These are phyloP conservation scores for Brienomyrus brachyistius DNA, from an alignment of 2,113 vertebrate genomes.

Conservation along the genomic window DNA sequence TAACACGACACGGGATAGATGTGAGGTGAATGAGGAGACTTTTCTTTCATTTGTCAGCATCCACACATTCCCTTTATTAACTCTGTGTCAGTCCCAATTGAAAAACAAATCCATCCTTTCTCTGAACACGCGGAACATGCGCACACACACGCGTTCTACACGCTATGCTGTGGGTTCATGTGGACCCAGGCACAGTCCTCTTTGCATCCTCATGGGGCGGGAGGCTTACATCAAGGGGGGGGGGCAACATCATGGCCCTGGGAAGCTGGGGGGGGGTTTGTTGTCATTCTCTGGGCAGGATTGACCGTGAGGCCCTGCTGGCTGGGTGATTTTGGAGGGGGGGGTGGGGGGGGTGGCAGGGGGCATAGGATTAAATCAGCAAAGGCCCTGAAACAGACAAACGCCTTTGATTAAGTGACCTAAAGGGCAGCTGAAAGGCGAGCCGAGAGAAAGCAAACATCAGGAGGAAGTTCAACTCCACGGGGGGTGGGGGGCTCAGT, in stretches of 20 bases:
- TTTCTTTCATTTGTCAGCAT: slow-evolving; percentile 3
- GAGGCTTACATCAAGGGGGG: background rate
- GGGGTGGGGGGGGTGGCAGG: background rate
- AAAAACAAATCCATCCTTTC: background rate
- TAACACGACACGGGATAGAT: background rate
- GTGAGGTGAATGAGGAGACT: slow-evolving; percentile 4
- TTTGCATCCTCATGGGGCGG: background rate
- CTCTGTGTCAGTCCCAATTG: slow-evolving; percentile 5
- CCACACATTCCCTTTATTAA: background rate
- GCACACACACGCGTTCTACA: slow-evolving; percentile 7
- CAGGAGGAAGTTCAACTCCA: background rate
- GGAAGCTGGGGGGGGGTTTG: background rate
- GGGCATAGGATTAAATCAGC: background rate
- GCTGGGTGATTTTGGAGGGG: background rate
- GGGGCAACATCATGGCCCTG: background rate
- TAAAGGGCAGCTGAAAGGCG: background rate
- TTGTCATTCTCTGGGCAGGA: background rate
- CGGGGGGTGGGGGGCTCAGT: background rate
- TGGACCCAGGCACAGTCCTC: background rate
- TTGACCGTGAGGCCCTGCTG: background rate
- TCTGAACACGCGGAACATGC: background rate
- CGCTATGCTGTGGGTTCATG: background rate
- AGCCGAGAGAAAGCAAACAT: background rate
- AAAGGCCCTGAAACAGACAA: background rate
- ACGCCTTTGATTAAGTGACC: background rate